Base-by-base conservation (phyloP, 2,113 vertebrate species). In the Platysternon megacephalum region DNA sequence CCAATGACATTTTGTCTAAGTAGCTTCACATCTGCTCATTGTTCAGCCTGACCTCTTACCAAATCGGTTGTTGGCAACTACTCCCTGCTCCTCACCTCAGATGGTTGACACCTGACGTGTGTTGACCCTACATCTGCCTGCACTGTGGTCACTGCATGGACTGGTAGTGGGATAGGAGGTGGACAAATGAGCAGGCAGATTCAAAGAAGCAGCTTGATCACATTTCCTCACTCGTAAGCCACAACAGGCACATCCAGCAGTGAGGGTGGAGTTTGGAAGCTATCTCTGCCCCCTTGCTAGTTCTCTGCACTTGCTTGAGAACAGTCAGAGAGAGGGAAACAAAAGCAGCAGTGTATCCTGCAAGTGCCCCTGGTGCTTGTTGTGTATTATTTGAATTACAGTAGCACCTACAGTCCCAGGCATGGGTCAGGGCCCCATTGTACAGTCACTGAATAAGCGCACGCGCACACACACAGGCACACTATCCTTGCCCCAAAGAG, bases 1-100 rank as follows among this genome's bases (percentile, higher is more conserved):
- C 97, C 98, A 97, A 97, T 97, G 97, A 92, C 84, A 46, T 35
- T 97, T 96, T 96, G 97, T 97, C 97, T 93, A 84, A 98, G 96
- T 88, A 94, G 95, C 97, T 98, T 98, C 97, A 97, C 88, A 98
- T 95, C 93, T 97, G 74, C 96, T 96, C 95, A 88, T 98, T 93
- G 93, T 93, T 84, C 78, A 85, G 91, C 94, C 89, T 94, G 89
- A 46, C 51, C 42, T n/a, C 61, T 85, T 19, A 44, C 74, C 22
- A 29, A 16, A 29, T 83, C 80, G 49, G 58, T 12, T 88, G 1
- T 22, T 86, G 52, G 42, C 84, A 35, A 86, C 21, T 52, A 39
- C 53, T 52, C 28, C 7, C 82, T 52, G 83, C 87, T 74, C 5
- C 16, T 68, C 65, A 19, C 65, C 65, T 39, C 65, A 39, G 65